Evolutionary conservation across 2,888 invertebrate species (phyloP), one percentile per base, ranked within the genome.

Genomic region (Caenorhabditis sulstoni): DNA sequence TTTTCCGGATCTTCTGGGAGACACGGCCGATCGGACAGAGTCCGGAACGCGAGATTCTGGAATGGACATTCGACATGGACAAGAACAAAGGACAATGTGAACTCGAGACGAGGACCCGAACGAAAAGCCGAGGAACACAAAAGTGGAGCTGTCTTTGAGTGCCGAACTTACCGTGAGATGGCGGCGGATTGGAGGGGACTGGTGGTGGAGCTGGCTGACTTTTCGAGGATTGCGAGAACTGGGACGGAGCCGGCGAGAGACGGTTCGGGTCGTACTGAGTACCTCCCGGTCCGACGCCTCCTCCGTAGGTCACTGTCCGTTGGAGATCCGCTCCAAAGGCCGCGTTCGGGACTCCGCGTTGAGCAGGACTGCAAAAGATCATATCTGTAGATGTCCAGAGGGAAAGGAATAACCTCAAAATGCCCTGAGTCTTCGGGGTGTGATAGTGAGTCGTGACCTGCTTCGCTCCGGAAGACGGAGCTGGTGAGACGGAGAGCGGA

Each of bases 391-490:
- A n/a, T n/a, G n/a, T n/a, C n/a, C n/a, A n/a, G n/a, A n/a, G n/a
- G 50, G 23, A 37, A 18, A 50, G 29, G 29, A 16, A 5, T 55
- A 35, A 84, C 85, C 84, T 85, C 29, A 85, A 67, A 39, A 76
- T 73, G 44, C 85, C 85, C 35, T 81, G 81, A 20, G 85, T 85
- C 45, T 83, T 84, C 45, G 85, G 85, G 12, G 77, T 84, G 39
- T 79, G 78, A 57, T 79, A 79, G 68, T 83, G 81, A 18, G 76
- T 77, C 29, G 76, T 80, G 47, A 76, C 61, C n/a, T 58, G 45
- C 12, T 57, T 58, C n/a, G 58, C 11, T 18, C 74, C 73, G 9
- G 47, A 57, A 7, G 62, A 66, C 39, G 78, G 80, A 0, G 64
- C 68, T 20, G 82, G 79, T 0, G 78, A 76, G 11, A 76, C 79